Conservation (phyloP, 2,888 invertebrate species). For the Micoletzkya japonica region DNA sequence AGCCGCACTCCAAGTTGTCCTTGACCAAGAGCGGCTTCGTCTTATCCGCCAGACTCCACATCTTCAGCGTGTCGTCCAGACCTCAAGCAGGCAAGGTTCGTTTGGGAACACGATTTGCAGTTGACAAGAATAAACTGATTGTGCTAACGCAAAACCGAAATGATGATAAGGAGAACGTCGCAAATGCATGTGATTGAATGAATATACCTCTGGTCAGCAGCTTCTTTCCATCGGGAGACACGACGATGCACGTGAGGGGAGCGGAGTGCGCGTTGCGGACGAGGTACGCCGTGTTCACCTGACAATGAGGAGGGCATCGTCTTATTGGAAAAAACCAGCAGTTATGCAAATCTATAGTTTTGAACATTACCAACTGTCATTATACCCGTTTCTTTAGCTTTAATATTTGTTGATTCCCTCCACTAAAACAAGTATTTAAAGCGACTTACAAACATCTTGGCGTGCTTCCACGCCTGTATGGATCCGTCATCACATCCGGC, state of each 20-base stretch:
- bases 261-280: conserved; percentile 72
- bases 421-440: not conserved
- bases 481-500: conserved; percentile 93
- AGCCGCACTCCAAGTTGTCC: conserved; percentile 78
- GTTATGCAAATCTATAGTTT: conserved; percentile 8
- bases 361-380: not conserved
- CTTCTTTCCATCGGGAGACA: conserved; percentile 76
- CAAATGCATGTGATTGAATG: no score
- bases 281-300: conserved; percentile 79
- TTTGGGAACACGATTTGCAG: conserved; percentile 30
- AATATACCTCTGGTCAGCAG: conserved; percentile 35
- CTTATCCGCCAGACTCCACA: conserved; percentile 79
- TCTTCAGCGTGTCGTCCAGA: conserved; percentile 84
- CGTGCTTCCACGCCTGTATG: conserved; percentile 94
- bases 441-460: conserved; percentile 79
- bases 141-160: no score
- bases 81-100: conserved; percentile 20
- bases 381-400: not conserved
- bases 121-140: no score
- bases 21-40: conserved; percentile 78
- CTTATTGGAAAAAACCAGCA: no score
- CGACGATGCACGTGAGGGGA: conserved; percentile 74
- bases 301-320: conserved; percentile 2
- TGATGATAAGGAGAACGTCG: no score
- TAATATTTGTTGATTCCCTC: not conserved